Evolutionary conservation across 2,113 vertebrate species (phyloP), one percentile per base, ranked within the genome.

Genomic region (Xenus cinereus): DNA sequence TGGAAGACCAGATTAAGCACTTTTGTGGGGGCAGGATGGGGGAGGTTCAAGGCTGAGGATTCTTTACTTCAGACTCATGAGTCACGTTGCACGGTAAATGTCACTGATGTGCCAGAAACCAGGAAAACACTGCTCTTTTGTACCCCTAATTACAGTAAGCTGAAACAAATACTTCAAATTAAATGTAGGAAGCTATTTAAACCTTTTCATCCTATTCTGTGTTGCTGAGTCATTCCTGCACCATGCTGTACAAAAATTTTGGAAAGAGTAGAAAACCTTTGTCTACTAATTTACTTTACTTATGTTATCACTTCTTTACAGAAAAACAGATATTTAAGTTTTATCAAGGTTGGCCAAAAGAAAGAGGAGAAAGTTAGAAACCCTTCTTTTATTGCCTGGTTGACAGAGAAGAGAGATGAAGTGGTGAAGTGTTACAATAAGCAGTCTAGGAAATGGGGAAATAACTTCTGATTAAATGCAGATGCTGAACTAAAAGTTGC

Each of bases 381-480:
- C n/a, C 30, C 15, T 95, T 69, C 21, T 94, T 96, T 97, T 95
- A 94, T 88, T 88, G 72, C 35, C 83, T 17, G 18, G 56, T 72
- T 94, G 73, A 69, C 64, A 90, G 73, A 69, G 74, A 95, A 96
- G 94, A 91, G 86, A 92, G 95, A 89, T 95, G 63, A 89, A 84
- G 85, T 89, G 94, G 82, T 93, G 93, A 97, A 97, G 76, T 78
- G 82, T 93, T 96, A 97, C 78, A 92, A 33, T 97, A 93, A 96
- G 87, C 96, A 97, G 95, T 50, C 84, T 94, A 95, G 97, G 97
- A 98, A 98, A 94, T 30, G n/a, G 80, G 91, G 59, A 96, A 97
- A 97, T 97, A 95, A 94, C 76, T 71, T 93, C 62, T 97, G 89
- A 98, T 98, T 95, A 96, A 96, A 95, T 88, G 68, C 97, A 98